phyloP scores from a whole-genome alignment of 2,113 vertebrate genomes.

The Hippocampus comes region DNA sequence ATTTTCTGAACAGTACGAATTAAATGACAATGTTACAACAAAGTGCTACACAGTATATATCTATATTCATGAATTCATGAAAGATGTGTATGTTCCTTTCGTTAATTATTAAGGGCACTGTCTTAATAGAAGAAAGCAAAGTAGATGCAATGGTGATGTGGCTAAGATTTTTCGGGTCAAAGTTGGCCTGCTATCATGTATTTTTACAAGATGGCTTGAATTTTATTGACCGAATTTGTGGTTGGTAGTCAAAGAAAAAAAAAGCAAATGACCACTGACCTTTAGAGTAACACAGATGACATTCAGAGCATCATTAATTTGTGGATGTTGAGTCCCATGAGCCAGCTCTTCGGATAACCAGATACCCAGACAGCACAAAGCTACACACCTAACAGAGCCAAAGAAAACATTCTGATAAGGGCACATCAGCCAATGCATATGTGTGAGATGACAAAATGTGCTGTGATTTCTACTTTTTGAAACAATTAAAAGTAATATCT shows the following conservation, averaged over 20 bases:
- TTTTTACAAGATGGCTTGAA: neutral
- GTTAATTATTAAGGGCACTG: too few relatives aligned
- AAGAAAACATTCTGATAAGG: neutral
- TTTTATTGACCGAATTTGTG: neutral
- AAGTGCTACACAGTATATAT: too few relatives aligned
- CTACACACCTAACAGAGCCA: constrained; percentile 82
- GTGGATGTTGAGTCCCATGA: constrained; percentile 87
- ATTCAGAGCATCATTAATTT: constrained; percentile 96
- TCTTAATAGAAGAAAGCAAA: too few relatives aligned
- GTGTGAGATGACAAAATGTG: neutral
- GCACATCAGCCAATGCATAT: neutral
- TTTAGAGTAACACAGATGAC: constrained; percentile 97
- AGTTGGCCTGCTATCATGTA: neutral
- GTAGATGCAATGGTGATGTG: too few relatives aligned
- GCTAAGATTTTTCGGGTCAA: too few relatives aligned
- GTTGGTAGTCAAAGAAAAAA: neutral
- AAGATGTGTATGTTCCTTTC: too few relatives aligned
- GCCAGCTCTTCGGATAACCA: constrained; percentile 97
- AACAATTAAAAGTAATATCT: neutral
- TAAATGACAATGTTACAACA: too few relatives aligned
- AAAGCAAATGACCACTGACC: constrained; percentile 69
- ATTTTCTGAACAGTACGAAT: too few relatives aligned
- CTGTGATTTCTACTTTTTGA: neutral
- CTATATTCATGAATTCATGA: too few relatives aligned
- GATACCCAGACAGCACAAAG: constrained; percentile 94